Base-by-base conservation (phyloP, 2,113 vertebrate species). In the Meleagris gallopavo region DNA sequence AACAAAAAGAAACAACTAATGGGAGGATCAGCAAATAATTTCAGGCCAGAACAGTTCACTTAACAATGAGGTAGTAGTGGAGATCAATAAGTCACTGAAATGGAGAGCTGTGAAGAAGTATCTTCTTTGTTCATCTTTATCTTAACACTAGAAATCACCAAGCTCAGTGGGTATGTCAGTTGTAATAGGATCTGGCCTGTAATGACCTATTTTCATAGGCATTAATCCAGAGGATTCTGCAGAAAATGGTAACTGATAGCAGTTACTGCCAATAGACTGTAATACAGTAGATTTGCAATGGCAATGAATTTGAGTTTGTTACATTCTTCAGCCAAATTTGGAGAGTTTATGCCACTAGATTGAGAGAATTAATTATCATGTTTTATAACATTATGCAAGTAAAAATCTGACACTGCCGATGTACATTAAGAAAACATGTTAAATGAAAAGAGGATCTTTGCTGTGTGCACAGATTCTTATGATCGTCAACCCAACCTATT, bases 391-490 rank as follows among this genome's bases (percentile, higher is more conserved):
- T 48, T 9, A 43, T 9, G 48, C 0, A 4, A 82, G 20, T 66
- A 34, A 45, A 80, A 73, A 34, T 17, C 48, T 10, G 12, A 32
- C 29, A 10, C 57, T 2, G 15, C 41, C 6, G 41, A 43, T 16
- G 0, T 34, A 11, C 2, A 0, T 21, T 17, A 14, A 5, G 58
- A 46, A 74, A 78, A 36, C 1, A 4, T 0, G 1, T 19, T 61
- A 57, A 8, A 52, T 2, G 6, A 27, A 40, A 80, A 7, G 5
- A 6, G 21, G n/a, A 40, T 29, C 36, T 73, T 29, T 4, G 10
- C 20, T 10, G 18, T 25, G 13, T 13, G 36, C 55, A 57, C 38
- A 29, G 60, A 57, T 58, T 83, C 38, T 38, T 69, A 16, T 2
- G 5, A 7, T 61, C 22, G 18, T 81, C 70, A 80, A 25, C 52